Evolutionary conservation across 2,888 invertebrate genomes (phyloP).

Genomic region (Anoplius nigerrimus): DNA sequence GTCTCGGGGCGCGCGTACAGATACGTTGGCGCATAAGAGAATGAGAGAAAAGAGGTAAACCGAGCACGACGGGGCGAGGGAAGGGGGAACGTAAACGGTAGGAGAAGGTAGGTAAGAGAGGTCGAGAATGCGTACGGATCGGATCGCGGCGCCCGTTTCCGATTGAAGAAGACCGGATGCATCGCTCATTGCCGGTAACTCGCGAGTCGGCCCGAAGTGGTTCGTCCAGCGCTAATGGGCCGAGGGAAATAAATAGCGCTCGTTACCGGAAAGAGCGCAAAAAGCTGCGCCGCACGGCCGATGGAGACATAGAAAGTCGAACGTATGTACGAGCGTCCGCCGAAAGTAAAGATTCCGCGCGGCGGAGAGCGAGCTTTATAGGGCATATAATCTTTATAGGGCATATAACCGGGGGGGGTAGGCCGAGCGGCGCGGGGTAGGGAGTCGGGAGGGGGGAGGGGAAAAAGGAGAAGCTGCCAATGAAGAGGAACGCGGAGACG

Average conservation of each 20-base stretch:
- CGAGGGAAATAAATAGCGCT: slow-evolving; percentile 44
- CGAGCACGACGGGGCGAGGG: slow-evolving; percentile 38
- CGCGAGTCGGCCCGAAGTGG: slow-evolving; percentile 25
- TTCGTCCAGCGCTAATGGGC: slow-evolving; percentile 44
- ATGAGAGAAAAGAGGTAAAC: slow-evolving; percentile 32
- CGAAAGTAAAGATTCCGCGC: background rate
- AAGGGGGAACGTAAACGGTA: slow-evolving; percentile 42
- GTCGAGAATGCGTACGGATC: background rate
- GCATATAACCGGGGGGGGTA: background rate
- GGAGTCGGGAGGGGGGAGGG: background rate
- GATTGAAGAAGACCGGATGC: slow-evolving; percentile 41
- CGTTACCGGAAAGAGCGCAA: slow-evolving; percentile 29
- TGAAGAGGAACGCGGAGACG: background rate
- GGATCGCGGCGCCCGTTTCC: slow-evolving; percentile 28
- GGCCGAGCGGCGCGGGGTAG: background rate
- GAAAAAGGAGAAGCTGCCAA: background rate
- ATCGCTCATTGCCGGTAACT: slow-evolving; percentile 39
- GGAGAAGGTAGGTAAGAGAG: slow-evolving; percentile 26
- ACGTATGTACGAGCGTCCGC: slow-evolving; percentile 21
- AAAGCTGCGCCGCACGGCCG: slow-evolving; percentile 32
- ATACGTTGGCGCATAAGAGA: slow-evolving; percentile 14
- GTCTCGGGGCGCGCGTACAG: slow-evolving; percentile 1
- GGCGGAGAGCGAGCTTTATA: slow-evolving; percentile 5
- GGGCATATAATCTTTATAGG: background rate
- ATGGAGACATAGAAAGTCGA: slow-evolving; percentile 46